Evolutionary conservation across 2,113 vertebrate species (phyloP).

Genomic region (Petrocephalus zakoni): DNA sequence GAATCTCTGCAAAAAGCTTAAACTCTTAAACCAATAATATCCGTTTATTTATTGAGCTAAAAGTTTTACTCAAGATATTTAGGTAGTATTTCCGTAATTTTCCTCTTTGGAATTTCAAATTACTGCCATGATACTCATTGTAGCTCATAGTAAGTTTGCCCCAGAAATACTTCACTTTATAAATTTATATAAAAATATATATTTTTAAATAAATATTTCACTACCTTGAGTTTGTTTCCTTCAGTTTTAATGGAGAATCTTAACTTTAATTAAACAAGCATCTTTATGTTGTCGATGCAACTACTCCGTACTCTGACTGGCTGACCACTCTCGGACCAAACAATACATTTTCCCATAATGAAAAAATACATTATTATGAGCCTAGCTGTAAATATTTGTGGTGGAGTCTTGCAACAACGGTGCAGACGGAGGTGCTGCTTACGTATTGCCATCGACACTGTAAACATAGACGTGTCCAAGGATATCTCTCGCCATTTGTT

Average conservation of each 20-base stretch:
- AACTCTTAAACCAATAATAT: not conserved
- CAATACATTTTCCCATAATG: conserved; percentile 20
- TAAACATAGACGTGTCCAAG: conserved; percentile 18
- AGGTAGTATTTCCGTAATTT: not conserved
- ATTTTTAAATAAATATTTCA: no score
- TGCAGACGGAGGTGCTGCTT: not conserved
- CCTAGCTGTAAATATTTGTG: conserved; percentile 12
- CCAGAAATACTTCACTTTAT: no score
- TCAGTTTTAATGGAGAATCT: no score
- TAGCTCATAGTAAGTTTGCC: not conserved
- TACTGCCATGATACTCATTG: not conserved
- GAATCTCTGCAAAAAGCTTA: not conserved
- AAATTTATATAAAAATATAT: no score
- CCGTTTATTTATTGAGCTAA: not conserved
- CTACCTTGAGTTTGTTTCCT: no score
- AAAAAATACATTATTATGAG: not conserved
- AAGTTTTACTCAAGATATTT: not conserved
- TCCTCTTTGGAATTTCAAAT: not conserved
- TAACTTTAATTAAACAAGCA: not conserved
- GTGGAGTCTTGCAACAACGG: not conserved
- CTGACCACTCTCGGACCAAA: conserved; percentile 9
- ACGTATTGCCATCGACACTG: conserved; percentile 14
- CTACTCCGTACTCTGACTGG: not conserved
- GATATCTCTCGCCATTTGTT: conserved; percentile 22
- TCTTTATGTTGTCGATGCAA: not conserved